Base-by-base conservation (phyloP, 1,140 invertebrate genomes). In the Pollicipes pollicipes region DNA sequence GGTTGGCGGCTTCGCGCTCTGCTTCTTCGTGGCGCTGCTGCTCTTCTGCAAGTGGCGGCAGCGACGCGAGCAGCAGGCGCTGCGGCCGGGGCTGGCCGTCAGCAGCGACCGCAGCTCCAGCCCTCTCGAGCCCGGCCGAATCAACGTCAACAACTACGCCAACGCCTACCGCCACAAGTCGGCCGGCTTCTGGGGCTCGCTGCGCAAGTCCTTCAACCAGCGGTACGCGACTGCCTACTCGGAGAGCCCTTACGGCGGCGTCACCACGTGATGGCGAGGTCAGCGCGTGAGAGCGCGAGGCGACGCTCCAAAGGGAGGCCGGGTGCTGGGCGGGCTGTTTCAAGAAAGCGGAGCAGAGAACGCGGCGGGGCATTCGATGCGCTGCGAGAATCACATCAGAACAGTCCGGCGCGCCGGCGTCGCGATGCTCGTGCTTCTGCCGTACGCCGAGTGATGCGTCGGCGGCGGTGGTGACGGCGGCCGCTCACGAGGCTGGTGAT, bases 131-230 rank as follows among this genome's bases (percentile, higher is more conserved):
- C 27, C 64, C 17, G 64, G 8, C 64, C 27, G 28, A 21, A 58
- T 58, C 24, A 21, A 58, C 45, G 13, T 58, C 45, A 58, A 10
- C 45, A 58, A 58, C 45, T 58, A 58, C 45, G 24, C 13, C 45
- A 66, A 66, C 24, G 27, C 64, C 3, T 66, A 66, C 64, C 10
- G 26, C 8, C 27, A 66, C 3, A 69, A 72, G 45, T 66, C 71
- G 13, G 68, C 74, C 26, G 74, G 73, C 28, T 75, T 75, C 68
- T 75, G 74, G 74, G 74, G 74, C n/a, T 73, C 74, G 6, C 71
- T 75, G 17, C 71, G 71, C 28, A 72, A 71, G 68, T 68, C 72
- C 3, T 71, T 75, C 68, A 73, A 75, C 58, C 74, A 66, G 17
- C 64, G 64, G 17, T 66, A 66, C 64, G 28, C n/a, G 24, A 66